Evolutionary conservation across 1,140 invertebrate genomes (phyloP).

Genomic region (Plutomurus gul): DNA sequence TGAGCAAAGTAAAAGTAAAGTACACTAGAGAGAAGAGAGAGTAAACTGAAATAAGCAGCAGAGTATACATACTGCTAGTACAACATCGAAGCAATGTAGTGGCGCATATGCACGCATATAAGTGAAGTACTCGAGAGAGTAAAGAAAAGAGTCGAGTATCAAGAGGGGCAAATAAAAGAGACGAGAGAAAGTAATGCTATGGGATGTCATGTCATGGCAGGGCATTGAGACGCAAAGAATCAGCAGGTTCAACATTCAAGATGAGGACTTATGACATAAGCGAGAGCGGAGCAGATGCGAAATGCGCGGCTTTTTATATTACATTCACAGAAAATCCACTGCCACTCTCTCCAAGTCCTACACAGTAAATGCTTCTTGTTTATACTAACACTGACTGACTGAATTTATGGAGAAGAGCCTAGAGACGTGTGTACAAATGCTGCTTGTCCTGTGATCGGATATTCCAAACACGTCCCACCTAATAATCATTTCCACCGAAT

Average conservation of each 20-base stretch:
- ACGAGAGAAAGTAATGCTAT: neutral
- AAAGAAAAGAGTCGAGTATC: neutral
- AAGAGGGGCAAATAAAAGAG: slow-evolving; percentile 7
- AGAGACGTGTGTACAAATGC: too few species aligned
- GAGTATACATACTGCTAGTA: neutral
- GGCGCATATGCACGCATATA: too few species aligned
- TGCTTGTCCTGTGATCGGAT: too few species aligned
- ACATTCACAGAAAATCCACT: neutral
- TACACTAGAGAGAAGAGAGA: too few species aligned
- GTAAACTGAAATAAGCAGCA: slow-evolving; percentile 3
- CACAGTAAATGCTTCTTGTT: neutral
- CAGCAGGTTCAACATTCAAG: slow-evolving; percentile 8
- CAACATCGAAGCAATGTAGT: too few species aligned
- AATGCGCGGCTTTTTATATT: neutral
- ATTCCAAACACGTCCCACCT: too few species aligned
- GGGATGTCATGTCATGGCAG: neutral
- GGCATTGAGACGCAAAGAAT: slow-evolving; percentile 1
- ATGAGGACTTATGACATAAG: slow-evolving; percentile 6
- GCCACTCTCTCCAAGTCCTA: neutral
- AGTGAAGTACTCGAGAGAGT: neutral
- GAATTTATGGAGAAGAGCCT: too few species aligned
- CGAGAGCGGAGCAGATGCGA: slow-evolving; percentile 1
- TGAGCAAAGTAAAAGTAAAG: slow-evolving; percentile 3
- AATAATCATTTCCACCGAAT: too few species aligned
- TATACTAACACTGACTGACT: neutral